Percentiles rank a stretch among this genome's conserved stretches.
Conservation (phyloP, 2,113 vertebrate genomes). For the Neotoma lepida region DNA sequence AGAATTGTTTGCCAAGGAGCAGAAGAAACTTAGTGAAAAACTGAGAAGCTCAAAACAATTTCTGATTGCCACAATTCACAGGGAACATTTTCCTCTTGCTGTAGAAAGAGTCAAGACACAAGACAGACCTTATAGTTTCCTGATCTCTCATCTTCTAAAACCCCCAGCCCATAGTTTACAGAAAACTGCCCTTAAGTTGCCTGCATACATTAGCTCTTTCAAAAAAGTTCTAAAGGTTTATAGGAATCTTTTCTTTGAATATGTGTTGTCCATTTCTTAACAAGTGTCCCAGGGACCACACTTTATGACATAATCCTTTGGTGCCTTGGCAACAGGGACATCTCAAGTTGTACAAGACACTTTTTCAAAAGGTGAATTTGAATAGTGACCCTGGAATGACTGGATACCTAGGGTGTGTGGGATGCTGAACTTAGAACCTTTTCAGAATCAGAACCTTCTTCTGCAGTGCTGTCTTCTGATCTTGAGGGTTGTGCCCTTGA, state of each 20-base stretch:
- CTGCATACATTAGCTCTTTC: background rate
- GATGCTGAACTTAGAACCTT: background rate
- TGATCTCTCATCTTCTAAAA: constrained; percentile 46
- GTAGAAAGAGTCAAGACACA: constrained; percentile 6
- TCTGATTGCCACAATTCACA: constrained; percentile 15
- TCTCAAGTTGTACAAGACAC: background rate
- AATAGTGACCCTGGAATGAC: background rate
- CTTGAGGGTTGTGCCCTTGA: background rate
- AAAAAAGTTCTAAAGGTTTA: constrained; percentile 48
- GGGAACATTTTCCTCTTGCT: background rate
- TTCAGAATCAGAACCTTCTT: background rate
- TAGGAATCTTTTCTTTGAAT: background rate
- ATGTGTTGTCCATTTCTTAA: constrained; percentile 11
- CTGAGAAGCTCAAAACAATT: background rate
- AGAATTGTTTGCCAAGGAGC: background rate
- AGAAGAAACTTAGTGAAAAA: background rate
- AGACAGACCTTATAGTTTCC: background rate
- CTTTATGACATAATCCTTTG: background rate
- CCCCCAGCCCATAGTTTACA: background rate
- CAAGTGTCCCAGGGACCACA: background rate
- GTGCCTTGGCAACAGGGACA: background rate
- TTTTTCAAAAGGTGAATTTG: constrained; percentile 46
- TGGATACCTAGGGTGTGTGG: background rate
- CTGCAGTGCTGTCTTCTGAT: constrained; percentile 13
- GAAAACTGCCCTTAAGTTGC: background rate